Evolutionary conservation across 2,797 vertebrate species (phyloP).

Genomic region (Sebastes matsubarae): DNA sequence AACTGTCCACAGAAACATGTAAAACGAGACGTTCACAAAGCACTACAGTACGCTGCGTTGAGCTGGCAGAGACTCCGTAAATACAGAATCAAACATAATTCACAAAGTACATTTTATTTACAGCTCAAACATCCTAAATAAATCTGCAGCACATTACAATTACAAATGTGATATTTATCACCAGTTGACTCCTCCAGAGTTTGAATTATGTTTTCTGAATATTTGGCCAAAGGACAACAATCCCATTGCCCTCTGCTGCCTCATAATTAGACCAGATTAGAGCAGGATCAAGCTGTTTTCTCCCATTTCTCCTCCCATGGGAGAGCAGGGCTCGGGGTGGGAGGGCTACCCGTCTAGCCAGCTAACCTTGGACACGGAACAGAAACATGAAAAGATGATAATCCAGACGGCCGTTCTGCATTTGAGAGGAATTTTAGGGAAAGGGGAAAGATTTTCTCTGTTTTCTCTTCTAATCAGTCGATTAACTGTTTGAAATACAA

Average conservation of each 20-base stretch:
- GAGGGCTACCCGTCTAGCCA: slow-evolving; percentile 18
- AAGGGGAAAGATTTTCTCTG: too few relatives aligned
- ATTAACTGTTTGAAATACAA: not conserved
- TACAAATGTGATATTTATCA: slow-evolving; percentile 21
- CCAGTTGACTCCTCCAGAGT: slow-evolving; percentile 12
- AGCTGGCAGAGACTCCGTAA: slow-evolving; percentile 25
- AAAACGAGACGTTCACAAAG: slow-evolving; percentile 50
- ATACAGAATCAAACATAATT: slow-evolving; percentile 21
- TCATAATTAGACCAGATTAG: slow-evolving; percentile 61
- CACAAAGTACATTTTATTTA: slow-evolving; percentile 31
- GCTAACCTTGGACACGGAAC: slow-evolving; percentile 44
- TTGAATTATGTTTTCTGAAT: slow-evolving; percentile 38
- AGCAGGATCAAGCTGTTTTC: slow-evolving; percentile 56
- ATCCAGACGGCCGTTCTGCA: not conserved
- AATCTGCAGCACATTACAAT: not conserved
- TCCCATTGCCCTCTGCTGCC: slow-evolving; percentile 52
- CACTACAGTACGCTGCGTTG: slow-evolving; percentile 26
- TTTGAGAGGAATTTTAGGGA: not conserved
- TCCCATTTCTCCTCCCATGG: slow-evolving; percentile 43
- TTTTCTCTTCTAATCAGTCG: not conserved
- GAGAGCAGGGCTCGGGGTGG: slow-evolving; percentile 13
- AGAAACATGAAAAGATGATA: slow-evolving; percentile 2
- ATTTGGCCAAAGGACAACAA: slow-evolving; percentile 56
- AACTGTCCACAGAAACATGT: slow-evolving; percentile 44
- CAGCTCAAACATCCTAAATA: not conserved